These are phyloP conservation scores for Stegodyphus mimosarum DNA, from an alignment of 1,140 invertebrate species.

Conservation along the genomic window DNA sequence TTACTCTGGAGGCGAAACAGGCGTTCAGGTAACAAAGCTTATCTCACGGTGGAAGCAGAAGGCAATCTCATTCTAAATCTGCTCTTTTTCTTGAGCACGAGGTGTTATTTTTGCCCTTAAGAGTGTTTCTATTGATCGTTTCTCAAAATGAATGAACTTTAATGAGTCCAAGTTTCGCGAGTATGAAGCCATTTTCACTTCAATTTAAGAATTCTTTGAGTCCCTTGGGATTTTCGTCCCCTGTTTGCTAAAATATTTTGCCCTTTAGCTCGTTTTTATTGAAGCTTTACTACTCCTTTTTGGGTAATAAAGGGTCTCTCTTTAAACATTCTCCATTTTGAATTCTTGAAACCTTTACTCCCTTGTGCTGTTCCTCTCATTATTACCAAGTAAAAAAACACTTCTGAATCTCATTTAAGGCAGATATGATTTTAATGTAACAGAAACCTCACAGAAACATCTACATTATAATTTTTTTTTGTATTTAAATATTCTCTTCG, in stretches of 20 bases:
- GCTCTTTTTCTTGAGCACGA: not conserved
- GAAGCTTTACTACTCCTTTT: not conserved
- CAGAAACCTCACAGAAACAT: too few species aligned
- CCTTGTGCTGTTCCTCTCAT: too few species aligned
- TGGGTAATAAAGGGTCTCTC: not conserved
- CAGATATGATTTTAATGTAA: too few species aligned
- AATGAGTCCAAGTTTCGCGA: conserved; percentile 32
- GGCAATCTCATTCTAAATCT: conserved; percentile 20
- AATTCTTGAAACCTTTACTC: too few species aligned
- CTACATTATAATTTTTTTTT: too few species aligned
- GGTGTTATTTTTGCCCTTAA: conserved; percentile 13
- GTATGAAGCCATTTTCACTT: conserved; percentile 22
- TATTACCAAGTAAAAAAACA: too few species aligned
- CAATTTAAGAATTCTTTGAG: conserved; percentile 19
- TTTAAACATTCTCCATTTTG: too few species aligned
- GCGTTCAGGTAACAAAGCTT: not conserved
- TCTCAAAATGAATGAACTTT: conserved; percentile 46
- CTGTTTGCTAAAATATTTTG: conserved; percentile 19
- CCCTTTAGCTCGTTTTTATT: conserved; percentile 33
- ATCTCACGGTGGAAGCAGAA: not conserved
- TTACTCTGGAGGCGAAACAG: too few species aligned
- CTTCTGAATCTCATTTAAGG: too few species aligned
- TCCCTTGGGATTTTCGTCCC: conserved; percentile 11
- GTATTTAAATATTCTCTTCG: too few species aligned
- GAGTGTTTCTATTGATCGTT: conserved; percentile 32